These are phyloP conservation scores for Tipula unca DNA, from an alignment of 2,888 invertebrate species.

Conservation along the genomic window DNA sequence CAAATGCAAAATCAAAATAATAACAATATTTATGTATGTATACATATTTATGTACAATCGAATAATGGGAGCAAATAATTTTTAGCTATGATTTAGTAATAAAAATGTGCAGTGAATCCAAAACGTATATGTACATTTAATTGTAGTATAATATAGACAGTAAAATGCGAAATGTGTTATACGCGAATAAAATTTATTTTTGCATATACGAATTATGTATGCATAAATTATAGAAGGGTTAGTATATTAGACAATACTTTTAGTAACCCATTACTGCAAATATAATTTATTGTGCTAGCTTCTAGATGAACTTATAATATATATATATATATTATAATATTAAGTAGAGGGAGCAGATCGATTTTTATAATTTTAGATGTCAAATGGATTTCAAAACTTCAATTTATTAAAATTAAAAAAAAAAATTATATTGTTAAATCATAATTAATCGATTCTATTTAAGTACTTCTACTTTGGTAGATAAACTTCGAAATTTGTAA, in stretches of 20 bases:
- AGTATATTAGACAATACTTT: neutral
- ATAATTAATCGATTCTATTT: too few species aligned
- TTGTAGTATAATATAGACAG: neutral
- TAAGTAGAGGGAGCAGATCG: too few species aligned
- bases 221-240: neutral
- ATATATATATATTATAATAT: too few species aligned
- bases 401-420: too few species aligned
- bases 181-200: neutral
- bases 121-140: neutral
- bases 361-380: too few species aligned
- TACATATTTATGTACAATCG: neutral
- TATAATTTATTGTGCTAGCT: neutral
- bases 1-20: neutral
- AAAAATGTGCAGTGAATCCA: neutral
- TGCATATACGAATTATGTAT: neutral
- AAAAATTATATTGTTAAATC: too few species aligned
- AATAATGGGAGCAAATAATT: neutral
- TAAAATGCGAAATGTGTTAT: neutral
- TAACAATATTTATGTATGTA: neutral
- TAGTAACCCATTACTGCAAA: neutral
- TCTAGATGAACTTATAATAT: too few species aligned
- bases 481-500: too few species aligned
- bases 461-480: too few species aligned
- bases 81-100: conserved; percentile 8
- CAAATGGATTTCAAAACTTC: too few species aligned